Conservation (phyloP, 2,113 vertebrate genomes). For the Carassius auratus region DNA sequence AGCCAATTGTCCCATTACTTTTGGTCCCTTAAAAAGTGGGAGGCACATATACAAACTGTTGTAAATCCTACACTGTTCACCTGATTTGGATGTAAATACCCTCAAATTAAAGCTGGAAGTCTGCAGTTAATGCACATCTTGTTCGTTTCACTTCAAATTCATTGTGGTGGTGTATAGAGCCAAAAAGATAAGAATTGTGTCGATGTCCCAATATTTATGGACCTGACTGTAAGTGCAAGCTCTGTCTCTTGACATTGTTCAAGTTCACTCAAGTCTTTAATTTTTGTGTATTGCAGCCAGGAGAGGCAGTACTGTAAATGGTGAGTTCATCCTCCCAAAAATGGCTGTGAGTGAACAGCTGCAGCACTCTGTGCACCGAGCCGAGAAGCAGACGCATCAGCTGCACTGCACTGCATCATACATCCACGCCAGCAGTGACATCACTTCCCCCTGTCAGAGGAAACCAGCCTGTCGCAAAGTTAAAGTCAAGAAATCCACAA, state of each 20-base stretch:
- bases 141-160: too few species aligned
- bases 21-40: slow-evolving; percentile 50
- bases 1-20: too few species aligned
- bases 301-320: slow-evolving; percentile 53
- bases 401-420: slow-evolving; percentile 1
- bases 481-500: slow-evolving; percentile 76
- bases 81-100: too few species aligned
- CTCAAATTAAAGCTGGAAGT: too few species aligned
- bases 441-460: slow-evolving; percentile 63
- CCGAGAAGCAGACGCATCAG: slow-evolving; percentile 37
- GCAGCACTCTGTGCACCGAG: slow-evolving; percentile 22
- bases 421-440: slow-evolving; percentile 44
- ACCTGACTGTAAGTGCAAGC: not conserved
- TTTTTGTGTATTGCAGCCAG: slow-evolving; percentile 34
- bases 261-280: not conserved
- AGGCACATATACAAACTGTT: too few species aligned
- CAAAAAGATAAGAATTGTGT: too few species aligned
- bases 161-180: too few species aligned
- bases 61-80: too few species aligned
- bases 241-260: not conserved
- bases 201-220: too few species aligned
- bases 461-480: slow-evolving; percentile 71
- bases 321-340: slow-evolving; percentile 38
- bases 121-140: too few species aligned
- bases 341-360: slow-evolving; percentile 48